Evolutionary conservation across 2,797 vertebrate species (phyloP), one percentile per base, ranked within the genome.

Genomic region (Tapera naevia): DNA sequence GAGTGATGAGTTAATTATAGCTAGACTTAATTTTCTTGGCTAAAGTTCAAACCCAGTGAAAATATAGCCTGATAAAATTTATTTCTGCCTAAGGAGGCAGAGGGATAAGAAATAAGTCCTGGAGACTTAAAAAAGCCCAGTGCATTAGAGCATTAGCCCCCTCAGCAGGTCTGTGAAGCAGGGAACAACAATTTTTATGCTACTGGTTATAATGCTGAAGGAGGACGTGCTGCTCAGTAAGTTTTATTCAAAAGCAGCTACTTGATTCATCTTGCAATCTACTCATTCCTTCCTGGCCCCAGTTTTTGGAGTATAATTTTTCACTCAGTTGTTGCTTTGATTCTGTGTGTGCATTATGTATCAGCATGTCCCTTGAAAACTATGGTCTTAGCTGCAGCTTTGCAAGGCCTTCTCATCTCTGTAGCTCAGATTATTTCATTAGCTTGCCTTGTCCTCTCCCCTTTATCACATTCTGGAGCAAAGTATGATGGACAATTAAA

Each of bases 401-500:
- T 51, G 28, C n/a, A 41, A 64, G 37, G 19, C 53, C 60, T 51
- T 8, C 57, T 41, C 74, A 51, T 48, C 53, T 32, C 65, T 33
- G 80, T 64, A 46, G 50, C 73, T 58, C 28, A 6, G 4, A 21
- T 32, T 4, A 8, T 65, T 86, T 24, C 50, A 32, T 28, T 41
- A 58, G 39, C n/a, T 41, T 72, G 54, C 71, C 67, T 21, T 58
- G 67, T 60, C 24, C 53, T 56, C 27, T 56, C 45, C 33, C 39
- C 10, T 12, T 39, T 54, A 18, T 28, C 51, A 39, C 23, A 8
- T 16, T 14, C 48, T 0, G 0, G 27, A 57, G 41, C 13, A 6
- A 79, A 66, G 43, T 7, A 24, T 17, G 15, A 60, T 3, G 11
- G 53, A 67, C 45, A 54, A 58, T 0, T 64, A 19, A 62, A 65